These are phyloP conservation scores for Anguilla anguilla DNA, from an alignment of 2,797 vertebrate genomes.

Conservation along the genomic window DNA sequence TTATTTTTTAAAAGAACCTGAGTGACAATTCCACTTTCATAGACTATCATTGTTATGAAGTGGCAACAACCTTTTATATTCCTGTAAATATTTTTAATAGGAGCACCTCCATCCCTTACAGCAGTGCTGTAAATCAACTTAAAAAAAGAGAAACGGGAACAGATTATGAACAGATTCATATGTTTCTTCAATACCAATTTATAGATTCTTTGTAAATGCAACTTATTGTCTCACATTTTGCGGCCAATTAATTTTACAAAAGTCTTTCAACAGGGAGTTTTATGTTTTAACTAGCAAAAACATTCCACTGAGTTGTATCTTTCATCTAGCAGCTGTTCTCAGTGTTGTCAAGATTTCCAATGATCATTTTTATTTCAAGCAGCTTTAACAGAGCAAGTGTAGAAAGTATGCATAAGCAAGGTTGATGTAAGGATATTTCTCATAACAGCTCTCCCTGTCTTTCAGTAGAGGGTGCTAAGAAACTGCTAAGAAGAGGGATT, in stretches of 20 bases:
- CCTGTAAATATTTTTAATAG: not conserved
- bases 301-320: not conserved
- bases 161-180: not conserved
- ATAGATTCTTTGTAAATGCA: not conserved
- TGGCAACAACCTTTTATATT: not conserved
- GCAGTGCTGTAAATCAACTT: not conserved
- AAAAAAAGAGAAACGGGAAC: not conserved
- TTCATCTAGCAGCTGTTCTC: not conserved
- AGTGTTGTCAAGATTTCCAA: not conserved
- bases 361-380: not conserved
- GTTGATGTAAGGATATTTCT: not conserved
- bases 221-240: not conserved
- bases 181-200: not conserved
- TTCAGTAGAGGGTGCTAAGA: constrained; percentile 11
- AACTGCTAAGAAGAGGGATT: not conserved
- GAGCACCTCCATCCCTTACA: not conserved
- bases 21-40: not conserved
- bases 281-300: not conserved
- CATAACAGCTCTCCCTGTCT: not conserved
- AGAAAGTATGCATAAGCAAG: not conserved
- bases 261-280: not conserved
- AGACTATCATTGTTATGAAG: not conserved
- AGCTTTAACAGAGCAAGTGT: not conserved
- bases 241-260: not conserved
- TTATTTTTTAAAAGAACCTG: not conserved